Base-by-base conservation (phyloP, 1,140 invertebrate species). In the Octopus sinensis region DNA sequence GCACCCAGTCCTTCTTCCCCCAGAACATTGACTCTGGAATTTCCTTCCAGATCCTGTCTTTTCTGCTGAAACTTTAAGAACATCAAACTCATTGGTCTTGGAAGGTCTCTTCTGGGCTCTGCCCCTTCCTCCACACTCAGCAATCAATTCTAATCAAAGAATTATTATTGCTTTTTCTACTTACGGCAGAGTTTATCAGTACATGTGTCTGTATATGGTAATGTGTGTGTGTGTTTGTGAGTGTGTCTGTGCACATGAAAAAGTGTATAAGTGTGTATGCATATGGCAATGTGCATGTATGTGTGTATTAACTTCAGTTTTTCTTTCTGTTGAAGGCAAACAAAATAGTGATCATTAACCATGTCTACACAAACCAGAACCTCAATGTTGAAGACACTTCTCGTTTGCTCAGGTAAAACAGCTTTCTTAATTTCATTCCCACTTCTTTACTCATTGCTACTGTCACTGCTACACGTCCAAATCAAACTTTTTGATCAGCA, bases 311-410 rank as follows among this genome's bases (percentile, higher is more conserved):
- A 62, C 17, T 9, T 62, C 56, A 62, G 56, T 73, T 7, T 73
- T 10, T 73, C 6, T 62, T 9, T 62, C 17, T 62, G 56, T 62
- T 73, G 5, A 13, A 90, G 89, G 88, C 88, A 51, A 89, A 89
- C 83, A 84, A 84, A 12, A 86, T 83, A 80, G 80, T 89, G 10
- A 82, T 90, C 7, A 79, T 90, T 52, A 86, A 83, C 51, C 88
- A 90, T 82, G 85, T 84, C 23, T 86, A 87, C 73, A 90, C 89
- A 12, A 88, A 89, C 79, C 84, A 88, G 43, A 81, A 86, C 73
- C 81, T 90, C 56, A 84, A 85, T 73, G 87, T 90, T 10, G 88
- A 89, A 81, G 81, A 86, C 30, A 23, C 17, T 5, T 13, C 68
- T 17, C 7, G 9, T 10, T 73, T 73, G 13, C 17, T 73, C 68